A percentile compares a stretch with the other conserved stretches of the same genome.
Conservation (phyloP, 2,888 invertebrate species). For the Geotrupes spiniger region DNA sequence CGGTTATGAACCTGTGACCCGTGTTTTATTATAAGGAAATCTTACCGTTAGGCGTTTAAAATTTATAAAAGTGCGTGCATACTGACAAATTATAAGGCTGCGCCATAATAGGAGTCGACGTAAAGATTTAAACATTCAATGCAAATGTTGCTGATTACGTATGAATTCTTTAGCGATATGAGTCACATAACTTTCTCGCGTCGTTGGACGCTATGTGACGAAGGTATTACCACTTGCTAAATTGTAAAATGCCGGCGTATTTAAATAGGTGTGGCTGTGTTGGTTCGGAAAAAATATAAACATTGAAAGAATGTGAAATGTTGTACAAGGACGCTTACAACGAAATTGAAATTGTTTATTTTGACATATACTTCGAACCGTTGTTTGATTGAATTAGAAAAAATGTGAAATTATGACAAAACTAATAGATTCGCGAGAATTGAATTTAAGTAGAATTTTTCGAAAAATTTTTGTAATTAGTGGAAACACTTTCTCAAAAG, state of each 20-base stretch:
- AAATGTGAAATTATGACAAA: too few species aligned
- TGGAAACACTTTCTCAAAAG: too few species aligned
- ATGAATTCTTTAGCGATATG: slow-evolving; percentile 3
- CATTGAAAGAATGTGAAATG: slow-evolving; percentile 3
- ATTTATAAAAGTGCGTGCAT: slow-evolving; percentile 6
- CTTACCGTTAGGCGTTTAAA: slow-evolving; percentile 5
- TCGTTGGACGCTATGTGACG: background rate
- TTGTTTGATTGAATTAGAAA: too few species aligned
- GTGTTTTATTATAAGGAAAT: slow-evolving; percentile 5
- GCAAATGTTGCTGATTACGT: slow-evolving; percentile 1
- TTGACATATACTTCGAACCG: too few species aligned
- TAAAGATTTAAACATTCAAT: background rate
- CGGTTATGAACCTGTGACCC: slow-evolving; percentile 5
- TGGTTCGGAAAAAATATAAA: slow-evolving; percentile 7
- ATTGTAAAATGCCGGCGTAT: background rate
- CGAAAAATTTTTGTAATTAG: too few species aligned
- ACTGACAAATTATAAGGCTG: background rate
- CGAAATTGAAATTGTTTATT: slow-evolving; percentile 5
- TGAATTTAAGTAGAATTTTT: too few species aligned
- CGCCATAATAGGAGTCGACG: too few species aligned
- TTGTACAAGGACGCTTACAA: background rate
- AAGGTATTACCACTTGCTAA: too few species aligned
- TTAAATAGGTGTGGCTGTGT: slow-evolving; percentile 4
- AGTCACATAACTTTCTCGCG: slow-evolving; percentile 5
- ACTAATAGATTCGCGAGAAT: too few species aligned